These are phyloP conservation scores for Aratinga solstitialis DNA, from an alignment of 2,797 vertebrate species.

Conservation along the genomic window DNA sequence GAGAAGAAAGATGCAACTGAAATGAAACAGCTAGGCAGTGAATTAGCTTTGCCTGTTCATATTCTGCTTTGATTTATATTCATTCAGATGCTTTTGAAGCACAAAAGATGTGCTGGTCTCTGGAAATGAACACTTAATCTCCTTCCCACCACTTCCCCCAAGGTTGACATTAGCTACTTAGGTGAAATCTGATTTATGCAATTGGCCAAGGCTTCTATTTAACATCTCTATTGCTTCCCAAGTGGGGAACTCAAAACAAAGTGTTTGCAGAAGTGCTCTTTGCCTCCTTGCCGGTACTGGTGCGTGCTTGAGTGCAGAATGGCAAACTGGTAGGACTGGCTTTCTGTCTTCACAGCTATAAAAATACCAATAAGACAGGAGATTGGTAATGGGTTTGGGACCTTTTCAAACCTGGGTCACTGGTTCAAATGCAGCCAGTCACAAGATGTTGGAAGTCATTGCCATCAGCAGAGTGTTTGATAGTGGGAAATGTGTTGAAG, in stretches of 20 bases:
- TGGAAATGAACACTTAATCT: constrained; percentile 60
- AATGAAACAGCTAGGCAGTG: constrained; percentile 49
- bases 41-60: constrained; percentile 54
- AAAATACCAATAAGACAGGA: neutral
- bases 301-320: neutral
- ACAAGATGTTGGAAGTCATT: neutral
- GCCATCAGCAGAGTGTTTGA: neutral
- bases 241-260: neutral
- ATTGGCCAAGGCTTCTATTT: neutral
- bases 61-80: constrained; percentile 69
- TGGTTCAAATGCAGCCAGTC: neutral
- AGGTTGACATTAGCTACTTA: constrained; percentile 49
- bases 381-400: neutral
- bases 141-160: neutral
- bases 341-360: neutral
- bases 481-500: neutral
- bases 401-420: neutral
- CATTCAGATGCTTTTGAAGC: constrained; percentile 53
- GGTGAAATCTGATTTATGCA: constrained; percentile 61
- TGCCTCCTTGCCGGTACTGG: neutral
- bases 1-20: constrained; percentile 40
- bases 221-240: neutral
- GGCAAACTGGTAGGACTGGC: neutral
- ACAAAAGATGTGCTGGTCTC: constrained; percentile 24
- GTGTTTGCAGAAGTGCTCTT: neutral